Evolutionary conservation across 2,797 vertebrate genomes (phyloP).

Genomic region (Percopsis omiscomaycus): DNA sequence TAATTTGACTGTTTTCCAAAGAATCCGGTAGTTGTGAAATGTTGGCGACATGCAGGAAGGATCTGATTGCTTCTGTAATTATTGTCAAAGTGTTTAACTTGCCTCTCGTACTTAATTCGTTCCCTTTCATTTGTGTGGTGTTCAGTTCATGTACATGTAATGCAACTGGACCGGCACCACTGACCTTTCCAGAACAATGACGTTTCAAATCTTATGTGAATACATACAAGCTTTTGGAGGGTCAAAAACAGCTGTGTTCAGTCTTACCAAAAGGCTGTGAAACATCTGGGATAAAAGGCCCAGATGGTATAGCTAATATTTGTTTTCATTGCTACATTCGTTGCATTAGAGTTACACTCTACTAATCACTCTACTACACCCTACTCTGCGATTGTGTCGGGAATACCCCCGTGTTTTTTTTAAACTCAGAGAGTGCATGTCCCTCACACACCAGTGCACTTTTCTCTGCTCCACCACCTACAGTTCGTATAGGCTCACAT

Average conservation of each 20-base stretch:
- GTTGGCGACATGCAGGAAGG: constrained; percentile 68
- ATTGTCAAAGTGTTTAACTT: constrained; percentile 68
- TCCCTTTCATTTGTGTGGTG: constrained; percentile 54
- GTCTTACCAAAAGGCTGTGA: background rate
- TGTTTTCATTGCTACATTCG: too few species aligned
- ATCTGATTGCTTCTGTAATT: constrained; percentile 73
- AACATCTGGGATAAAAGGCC: background rate
- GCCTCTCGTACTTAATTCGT: constrained; percentile 59
- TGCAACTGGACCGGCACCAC: constrained; percentile 10
- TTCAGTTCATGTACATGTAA: constrained; percentile 26
- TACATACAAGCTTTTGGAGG: background rate
- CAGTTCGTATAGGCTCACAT: too few species aligned
- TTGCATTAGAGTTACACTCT: too few species aligned
- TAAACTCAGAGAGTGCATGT: too few species aligned
- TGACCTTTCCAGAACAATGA: constrained; percentile 28
- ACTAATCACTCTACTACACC: too few species aligned
- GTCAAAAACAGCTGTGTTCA: constrained; percentile 14
- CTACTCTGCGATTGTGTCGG: too few species aligned
- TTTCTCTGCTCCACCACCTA: too few species aligned
- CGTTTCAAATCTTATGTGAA: constrained; percentile 18
- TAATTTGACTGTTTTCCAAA: constrained; percentile 73
- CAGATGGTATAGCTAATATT: too few species aligned
- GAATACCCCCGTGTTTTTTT: too few species aligned
- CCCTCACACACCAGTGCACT: too few species aligned
- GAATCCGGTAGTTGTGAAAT: constrained; percentile 66